phyloP scores from a whole-genome alignment of 1,140 invertebrate genomes.

The Neodiprion fabricii region DNA sequence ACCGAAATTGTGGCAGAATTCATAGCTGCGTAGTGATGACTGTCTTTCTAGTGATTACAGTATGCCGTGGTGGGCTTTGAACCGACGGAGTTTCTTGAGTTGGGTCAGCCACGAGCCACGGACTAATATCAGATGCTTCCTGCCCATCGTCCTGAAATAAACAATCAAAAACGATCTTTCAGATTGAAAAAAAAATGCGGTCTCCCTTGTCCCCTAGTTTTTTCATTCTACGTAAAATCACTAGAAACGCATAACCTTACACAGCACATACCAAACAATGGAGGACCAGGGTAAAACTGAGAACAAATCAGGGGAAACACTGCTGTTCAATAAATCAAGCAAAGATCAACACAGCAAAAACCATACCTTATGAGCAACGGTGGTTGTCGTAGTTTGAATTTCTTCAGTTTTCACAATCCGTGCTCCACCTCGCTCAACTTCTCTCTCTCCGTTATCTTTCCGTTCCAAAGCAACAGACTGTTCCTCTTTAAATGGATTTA shows the following conservation, averaged over 20 bases:
- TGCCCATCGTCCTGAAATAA: slow-evolving; percentile 56
- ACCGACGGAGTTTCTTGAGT: slow-evolving; percentile 65
- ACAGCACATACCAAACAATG: slow-evolving; percentile 10
- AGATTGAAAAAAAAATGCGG: slow-evolving; percentile 51
- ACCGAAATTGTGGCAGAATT: slow-evolving; percentile 25
- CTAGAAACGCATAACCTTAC: slow-evolving; percentile 18
- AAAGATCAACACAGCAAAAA: slow-evolving; percentile 30
- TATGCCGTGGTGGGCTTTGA: slow-evolving; percentile 70
- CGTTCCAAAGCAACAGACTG: slow-evolving; percentile 38
- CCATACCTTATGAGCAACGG: slow-evolving; percentile 52
- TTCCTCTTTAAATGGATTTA: slow-evolving; percentile 59
- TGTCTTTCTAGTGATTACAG: slow-evolving; percentile 78
- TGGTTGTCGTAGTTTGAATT: slow-evolving; percentile 54
- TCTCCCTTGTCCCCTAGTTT: slow-evolving; percentile 47
- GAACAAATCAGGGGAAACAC: slow-evolving; percentile 24
- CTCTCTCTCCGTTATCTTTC: slow-evolving; percentile 38
- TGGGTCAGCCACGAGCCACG: slow-evolving; percentile 79
- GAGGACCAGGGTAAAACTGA: slow-evolving; percentile 1
- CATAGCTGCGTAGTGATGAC: slow-evolving; percentile 85
- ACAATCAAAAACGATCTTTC: slow-evolving; percentile 56
- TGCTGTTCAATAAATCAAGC: slow-evolving; percentile 15
- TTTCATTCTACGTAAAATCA: slow-evolving; percentile 42
- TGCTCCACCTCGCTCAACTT: slow-evolving; percentile 38
- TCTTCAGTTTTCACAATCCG: slow-evolving; percentile 53
- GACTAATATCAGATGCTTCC: slow-evolving; percentile 69